Evolutionary conservation across 2,888 invertebrate species (phyloP), one percentile per base, ranked within the genome.

Genomic region (Agapostemon virescens): DNA sequence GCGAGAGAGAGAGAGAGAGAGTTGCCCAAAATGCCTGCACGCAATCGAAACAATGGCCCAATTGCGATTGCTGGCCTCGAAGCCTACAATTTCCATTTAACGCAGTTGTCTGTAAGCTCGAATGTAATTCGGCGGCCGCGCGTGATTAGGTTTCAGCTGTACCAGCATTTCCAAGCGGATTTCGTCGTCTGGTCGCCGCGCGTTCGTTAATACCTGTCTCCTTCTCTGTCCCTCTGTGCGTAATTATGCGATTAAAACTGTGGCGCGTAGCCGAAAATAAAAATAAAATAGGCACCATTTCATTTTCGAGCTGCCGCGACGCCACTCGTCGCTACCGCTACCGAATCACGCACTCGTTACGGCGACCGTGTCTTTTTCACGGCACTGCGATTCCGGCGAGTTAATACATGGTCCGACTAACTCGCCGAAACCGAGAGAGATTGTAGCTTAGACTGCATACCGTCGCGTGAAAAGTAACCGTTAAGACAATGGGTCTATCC

Each of bases 11-110:
- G 58, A 2, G 58, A 58, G 61, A 33, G 1, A 33, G 33, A 83
- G 83, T 81, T 83, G 79, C 61, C 88, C 85, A 86, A 90, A 89
- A 90, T 89, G 85, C 86, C 84, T 78, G 71, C 73, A 84, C 87
- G 85, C 87, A 88, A 88, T 88, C 87, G 90, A 88, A 90, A 88
- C 89, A 90, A 90, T 89, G 87, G 89, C 84, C 89, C 89, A 90
- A 90, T 90, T 88, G 89, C 83, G 79, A 85, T 85, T 80, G 78
- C 84, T 76, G 69, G 74, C 75, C 79, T 75, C 81, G 79, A 81
- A 80, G 85, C 82, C 86, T 86, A 84, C 89, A 90, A 90, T 90
- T 90, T 90, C 88, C 90, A 90, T 89, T 89, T 88, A 89, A 88
- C 89, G 88, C 83, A 84, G 87, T 89, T 89, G 88, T 88, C 88